Evolutionary conservation across 2,797 vertebrate genomes (phyloP), one percentile per base, ranked within the genome.

Genomic region (Sciaenops ocellatus): DNA sequence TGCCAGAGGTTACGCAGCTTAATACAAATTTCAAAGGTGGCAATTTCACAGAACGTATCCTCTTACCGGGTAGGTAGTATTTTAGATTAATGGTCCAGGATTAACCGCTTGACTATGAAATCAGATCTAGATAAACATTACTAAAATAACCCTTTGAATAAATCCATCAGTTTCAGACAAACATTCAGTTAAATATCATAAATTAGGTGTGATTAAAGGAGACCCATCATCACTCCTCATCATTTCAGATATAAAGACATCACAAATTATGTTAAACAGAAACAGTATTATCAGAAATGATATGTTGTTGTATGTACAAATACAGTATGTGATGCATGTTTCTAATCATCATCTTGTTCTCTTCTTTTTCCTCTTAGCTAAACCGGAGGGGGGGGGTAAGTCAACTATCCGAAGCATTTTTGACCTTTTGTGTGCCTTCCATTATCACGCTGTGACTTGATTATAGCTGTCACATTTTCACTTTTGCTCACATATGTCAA

Each of bases 321-420:
- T 10, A 26, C 4, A 6, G 4, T 26, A 16, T 22, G 34, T 65
- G 62, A 59, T 48, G 41, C 16, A 30, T 11, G 6, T 63, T 62
- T 83, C 80, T 90, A 69, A 91, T 85, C 3, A 0, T 69, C 28
- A 60, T 52, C 48, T 90, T n/a, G 90, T 78, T 89, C n/a, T 88
- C 0, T 75, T 82, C 2, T 38, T 38, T 38, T 38, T 38, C 34
- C 34, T 76, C 68, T 20, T 86, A 94, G 93, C 48, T 10, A 88
- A 84, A 76, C 78, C 90, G 15, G 89, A 78, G 42, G 90, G 78
- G n/a, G 76, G 74, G 41, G 93, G 94, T 94, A 88, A 93, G 94
- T 92, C 72, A 76, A 63, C 84, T 47, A 48, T 72, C 57, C 61
- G 30, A 38, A 28, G 3, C 72, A 15, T 69, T 69, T 76, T 47